Evolutionary conservation across 2,888 invertebrate species (phyloP), one percentile per base, ranked within the genome.

Genomic region (Ophion costatus): DNA sequence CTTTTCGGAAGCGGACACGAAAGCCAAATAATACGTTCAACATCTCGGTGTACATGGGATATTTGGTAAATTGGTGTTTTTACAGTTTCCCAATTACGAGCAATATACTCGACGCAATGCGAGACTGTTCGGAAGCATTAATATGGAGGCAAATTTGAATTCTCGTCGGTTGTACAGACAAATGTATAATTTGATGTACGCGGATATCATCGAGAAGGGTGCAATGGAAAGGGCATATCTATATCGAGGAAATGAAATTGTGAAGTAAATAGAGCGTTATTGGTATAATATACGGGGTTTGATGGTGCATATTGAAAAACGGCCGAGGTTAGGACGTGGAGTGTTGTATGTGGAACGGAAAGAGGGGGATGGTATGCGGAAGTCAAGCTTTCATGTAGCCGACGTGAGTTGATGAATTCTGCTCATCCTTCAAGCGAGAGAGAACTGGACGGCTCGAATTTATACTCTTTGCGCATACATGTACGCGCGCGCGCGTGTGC

Each of bases 361-460:
- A 59, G 33, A 57, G 29, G 14, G 45, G 45, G 59, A 61, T 61
- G n/a, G 63, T 11, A 82, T 80, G 71, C 71, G 82, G 70, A 84
- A 73, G 74, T 82, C 81, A 84, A 87, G 83, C 82, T 87, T 88
- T 87, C 87, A 87, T 87, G 81, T 79, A 87, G 42, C 78, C 81
- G 85, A 88, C 86, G 86, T 81, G 73, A 77, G 81, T 88, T 89
- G 87, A 89, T 89, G 86, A 89, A 89, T 88, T 87, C 83, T 71
- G 81, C 80, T 83, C 87, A 85, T 87, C 87, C 85, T 80, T 88
- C 84, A 87, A 85, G 69, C 75, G 67, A n/a, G 51, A 63, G 29
- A 51, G 66, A 42, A 59, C 59, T 9, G 45, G 61, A 59, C 3
- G 38, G 74, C 33, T 33, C 0, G 11, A 57, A 57, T 57, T 29